Conservation (phyloP, 2,797 vertebrate species). For the Chaenodraco wilsoni region DNA sequence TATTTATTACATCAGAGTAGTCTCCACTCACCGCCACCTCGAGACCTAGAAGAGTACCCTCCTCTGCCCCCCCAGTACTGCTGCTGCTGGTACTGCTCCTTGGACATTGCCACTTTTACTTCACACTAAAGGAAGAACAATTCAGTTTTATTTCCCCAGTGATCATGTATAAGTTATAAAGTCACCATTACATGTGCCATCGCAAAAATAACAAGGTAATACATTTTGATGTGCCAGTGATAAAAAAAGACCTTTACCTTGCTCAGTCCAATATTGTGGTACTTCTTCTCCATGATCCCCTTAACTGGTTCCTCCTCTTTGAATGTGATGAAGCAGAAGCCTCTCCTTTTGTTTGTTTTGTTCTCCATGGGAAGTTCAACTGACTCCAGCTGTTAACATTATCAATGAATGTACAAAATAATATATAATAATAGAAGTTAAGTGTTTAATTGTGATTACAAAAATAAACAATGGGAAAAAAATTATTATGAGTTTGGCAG, state of each 20-base stretch:
- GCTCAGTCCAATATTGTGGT: conserved; percentile 98
- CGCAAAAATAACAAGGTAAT: too few species aligned
- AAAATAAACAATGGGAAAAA: not conserved
- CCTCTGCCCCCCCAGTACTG: conserved; percentile 96
- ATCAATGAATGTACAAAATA: not conserved
- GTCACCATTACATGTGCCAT: too few species aligned
- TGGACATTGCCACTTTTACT: conserved; percentile 99
- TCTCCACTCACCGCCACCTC: conserved; percentile 88
- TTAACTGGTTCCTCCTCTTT: conserved; percentile 97
- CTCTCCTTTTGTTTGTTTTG: conserved; percentile 98
- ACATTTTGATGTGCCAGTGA: not conserved
- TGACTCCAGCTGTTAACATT: conserved; percentile 89
- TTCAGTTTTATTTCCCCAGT: not conserved
- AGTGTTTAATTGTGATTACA: not conserved
- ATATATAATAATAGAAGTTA: not conserved
- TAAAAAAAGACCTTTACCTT: conserved; percentile 83
- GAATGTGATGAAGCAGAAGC: conserved; percentile 99
- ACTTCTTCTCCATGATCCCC: conserved; percentile 99
- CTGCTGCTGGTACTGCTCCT: conserved; percentile 98
- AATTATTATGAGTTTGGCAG: not conserved
- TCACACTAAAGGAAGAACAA: conserved; percentile 87
- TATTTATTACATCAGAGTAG: not conserved
- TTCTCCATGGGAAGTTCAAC: conserved; percentile 99
- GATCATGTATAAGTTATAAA: too few species aligned
- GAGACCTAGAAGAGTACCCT: conserved; percentile 88